Evolutionary conservation across 92 coral and sea anemone species (phyloP).

Genomic region (Siderastrea radians): DNA sequence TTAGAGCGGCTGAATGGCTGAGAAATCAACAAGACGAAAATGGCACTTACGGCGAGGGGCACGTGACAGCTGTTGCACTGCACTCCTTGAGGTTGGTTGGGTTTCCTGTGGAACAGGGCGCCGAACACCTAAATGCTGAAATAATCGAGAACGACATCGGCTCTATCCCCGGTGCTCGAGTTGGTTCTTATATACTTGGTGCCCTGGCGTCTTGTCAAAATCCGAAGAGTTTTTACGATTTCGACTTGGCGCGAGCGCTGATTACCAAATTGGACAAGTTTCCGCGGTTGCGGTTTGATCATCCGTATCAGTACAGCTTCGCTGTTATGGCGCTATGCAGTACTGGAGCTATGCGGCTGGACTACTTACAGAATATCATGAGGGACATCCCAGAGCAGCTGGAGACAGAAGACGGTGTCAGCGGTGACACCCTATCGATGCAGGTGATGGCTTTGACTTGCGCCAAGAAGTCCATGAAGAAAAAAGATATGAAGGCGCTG

Average conservation of each 20-base stretch:
- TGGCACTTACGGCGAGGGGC: conserved; percentile 58
- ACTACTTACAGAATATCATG: conserved; percentile 17
- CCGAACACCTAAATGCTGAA: conserved; percentile 55
- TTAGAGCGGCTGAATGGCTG: conserved; percentile 86
- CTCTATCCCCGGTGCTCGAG: conserved; percentile 63
- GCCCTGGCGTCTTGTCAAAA: conserved; percentile 74
- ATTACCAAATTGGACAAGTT: conserved; percentile 50
- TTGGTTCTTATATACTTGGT: conserved; percentile 73
- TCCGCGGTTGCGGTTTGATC: conserved; percentile 53
- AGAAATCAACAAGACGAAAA: conserved; percentile 41
- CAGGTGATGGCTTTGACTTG: conserved; percentile 80
- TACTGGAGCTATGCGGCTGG: conserved; percentile 43
- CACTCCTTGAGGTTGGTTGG: conserved; percentile 76
- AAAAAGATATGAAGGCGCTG: background rate
- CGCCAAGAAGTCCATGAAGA: conserved; percentile 6
- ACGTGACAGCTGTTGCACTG: conserved; percentile 50
- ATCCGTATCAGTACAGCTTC: conserved; percentile 79
- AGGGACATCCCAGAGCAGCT: background rate
- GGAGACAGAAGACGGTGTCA: background rate
- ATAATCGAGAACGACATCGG: conserved; percentile 42
- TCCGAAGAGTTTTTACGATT: conserved; percentile 63
- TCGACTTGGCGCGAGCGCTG: conserved; percentile 62
- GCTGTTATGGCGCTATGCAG: conserved; percentile 84
- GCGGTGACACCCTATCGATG: conserved; percentile 67
- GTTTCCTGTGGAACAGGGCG: conserved; percentile 50